A percentile compares a stretch with the other conserved stretches of the same genome.
Evolutionary conservation across 1,140 invertebrate species (phyloP).

Genomic region (Delia radicum): DNA sequence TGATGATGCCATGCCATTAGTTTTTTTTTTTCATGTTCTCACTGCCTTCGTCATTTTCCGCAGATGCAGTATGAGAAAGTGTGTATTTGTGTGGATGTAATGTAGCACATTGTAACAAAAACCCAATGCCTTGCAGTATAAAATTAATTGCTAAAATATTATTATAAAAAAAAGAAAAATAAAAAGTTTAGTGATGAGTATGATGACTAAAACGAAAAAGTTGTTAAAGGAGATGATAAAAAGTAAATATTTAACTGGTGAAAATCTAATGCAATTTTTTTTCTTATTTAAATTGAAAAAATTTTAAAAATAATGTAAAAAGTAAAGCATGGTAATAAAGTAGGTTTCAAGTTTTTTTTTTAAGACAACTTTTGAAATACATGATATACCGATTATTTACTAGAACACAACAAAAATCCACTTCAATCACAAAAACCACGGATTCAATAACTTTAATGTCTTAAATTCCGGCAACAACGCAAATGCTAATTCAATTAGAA

Average conservation of each 20-base stretch:
- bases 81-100: neutral
- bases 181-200: neutral
- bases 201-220: neutral
- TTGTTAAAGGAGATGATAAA: neutral
- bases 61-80: neutral
- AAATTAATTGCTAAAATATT: conserved; percentile 23
- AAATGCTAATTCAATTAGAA: too few species aligned
- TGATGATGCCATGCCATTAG: neutral
- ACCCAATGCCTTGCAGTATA: conserved; percentile 8
- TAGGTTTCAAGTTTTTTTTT: too few species aligned
- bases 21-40: neutral
- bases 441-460: too few species aligned
- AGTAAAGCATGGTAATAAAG: too few species aligned
- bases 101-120: neutral
- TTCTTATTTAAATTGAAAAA: neutral
- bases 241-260: neutral
- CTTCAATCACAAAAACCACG: too few species aligned
- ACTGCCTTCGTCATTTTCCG: neutral
- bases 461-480: too few species aligned
- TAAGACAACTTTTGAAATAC: too few species aligned
- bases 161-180: neutral
- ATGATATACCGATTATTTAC: too few species aligned
- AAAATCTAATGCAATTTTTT: neutral
- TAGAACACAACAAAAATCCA: too few species aligned
- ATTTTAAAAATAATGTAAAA: neutral